Percentiles rank a stretch among this genome's conserved stretches.
Conservation (phyloP, 2,888 invertebrate species). For the Phyllotreta cruciferae region DNA sequence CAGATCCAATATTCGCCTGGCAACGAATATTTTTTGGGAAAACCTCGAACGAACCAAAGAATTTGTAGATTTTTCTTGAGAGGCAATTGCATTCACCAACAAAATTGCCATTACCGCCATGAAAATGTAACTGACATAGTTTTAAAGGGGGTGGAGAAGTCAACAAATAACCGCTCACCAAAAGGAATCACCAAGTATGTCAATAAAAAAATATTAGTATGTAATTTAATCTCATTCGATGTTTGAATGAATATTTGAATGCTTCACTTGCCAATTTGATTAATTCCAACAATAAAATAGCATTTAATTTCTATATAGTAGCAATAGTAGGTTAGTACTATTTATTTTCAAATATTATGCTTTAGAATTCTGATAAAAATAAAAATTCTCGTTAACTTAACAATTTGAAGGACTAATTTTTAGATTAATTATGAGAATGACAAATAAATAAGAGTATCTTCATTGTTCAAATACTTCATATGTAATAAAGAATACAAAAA, state of each 20-base stretch:
- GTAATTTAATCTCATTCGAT: background rate
- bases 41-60: slow-evolving; percentile 38
- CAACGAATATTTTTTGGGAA: slow-evolving; percentile 43
- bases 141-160: slow-evolving; percentile 18
- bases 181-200: slow-evolving; percentile 24
- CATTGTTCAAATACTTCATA: too few relatives aligned
- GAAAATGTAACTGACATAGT: slow-evolving; percentile 33
- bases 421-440: too few relatives aligned
- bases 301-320: too few relatives aligned
- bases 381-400: too few relatives aligned
- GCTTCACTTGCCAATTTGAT: too few relatives aligned
- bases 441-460: too few relatives aligned
- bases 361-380: too few relatives aligned
- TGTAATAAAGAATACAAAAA: too few relatives aligned
- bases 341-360: too few relatives aligned
- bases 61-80: slow-evolving; percentile 47
- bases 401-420: too few relatives aligned
- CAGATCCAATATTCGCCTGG: slow-evolving; percentile 38
- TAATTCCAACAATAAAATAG: too few relatives aligned
- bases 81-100: slow-evolving; percentile 48
- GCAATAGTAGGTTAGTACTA: too few relatives aligned
- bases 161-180: slow-evolving; percentile 17
- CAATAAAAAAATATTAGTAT: background rate
- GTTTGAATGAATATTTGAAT: background rate
- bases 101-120: slow-evolving; percentile 49